A percentile compares a stretch with the other conserved stretches of the same genome.
Evolutionary conservation across 2,113 vertebrate genomes (phyloP).

Genomic region (Mesembrinibis cayennensis): DNA sequence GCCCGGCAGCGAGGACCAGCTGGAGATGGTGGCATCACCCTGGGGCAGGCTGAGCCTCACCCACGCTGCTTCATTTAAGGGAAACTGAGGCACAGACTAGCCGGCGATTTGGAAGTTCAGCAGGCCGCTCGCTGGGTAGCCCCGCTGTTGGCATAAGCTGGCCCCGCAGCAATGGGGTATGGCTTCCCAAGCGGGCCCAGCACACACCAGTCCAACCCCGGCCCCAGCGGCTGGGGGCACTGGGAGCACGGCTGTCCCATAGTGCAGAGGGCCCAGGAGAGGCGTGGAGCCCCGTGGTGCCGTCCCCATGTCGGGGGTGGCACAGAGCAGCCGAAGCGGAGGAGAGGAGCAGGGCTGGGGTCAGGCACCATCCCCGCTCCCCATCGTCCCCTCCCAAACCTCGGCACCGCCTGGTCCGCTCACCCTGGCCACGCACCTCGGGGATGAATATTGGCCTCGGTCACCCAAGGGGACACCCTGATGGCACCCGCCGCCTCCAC

Average conservation of each 20-base stretch:
- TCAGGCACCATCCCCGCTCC: fast-evolving
- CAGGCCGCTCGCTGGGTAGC: background rate
- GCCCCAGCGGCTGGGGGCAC: background rate
- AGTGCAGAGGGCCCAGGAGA: background rate
- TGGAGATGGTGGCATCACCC: background rate
- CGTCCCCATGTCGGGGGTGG: fast-evolving
- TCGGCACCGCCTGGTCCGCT: fast-evolving
- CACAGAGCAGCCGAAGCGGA: background rate
- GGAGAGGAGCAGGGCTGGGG: background rate
- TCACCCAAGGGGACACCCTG: background rate
- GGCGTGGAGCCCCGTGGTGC: fast-evolving
- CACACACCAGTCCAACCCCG: background rate
- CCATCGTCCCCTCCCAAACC: background rate
- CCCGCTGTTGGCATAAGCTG: background rate
- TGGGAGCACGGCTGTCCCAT: background rate
- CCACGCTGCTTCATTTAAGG: fast-evolving
- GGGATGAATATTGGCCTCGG: background rate
- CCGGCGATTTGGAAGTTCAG: background rate
- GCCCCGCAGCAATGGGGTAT: background rate
- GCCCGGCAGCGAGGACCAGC: background rate
- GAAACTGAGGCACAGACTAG: background rate
- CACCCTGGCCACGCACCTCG: fast-evolving
- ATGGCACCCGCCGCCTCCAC: background rate
- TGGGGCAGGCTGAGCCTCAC: background rate
- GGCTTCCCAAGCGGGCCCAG: background rate